These are phyloP conservation scores for Pollachius pollachius DNA, from an alignment of 2,113 vertebrate genomes.

Conservation along the genomic window DNA sequence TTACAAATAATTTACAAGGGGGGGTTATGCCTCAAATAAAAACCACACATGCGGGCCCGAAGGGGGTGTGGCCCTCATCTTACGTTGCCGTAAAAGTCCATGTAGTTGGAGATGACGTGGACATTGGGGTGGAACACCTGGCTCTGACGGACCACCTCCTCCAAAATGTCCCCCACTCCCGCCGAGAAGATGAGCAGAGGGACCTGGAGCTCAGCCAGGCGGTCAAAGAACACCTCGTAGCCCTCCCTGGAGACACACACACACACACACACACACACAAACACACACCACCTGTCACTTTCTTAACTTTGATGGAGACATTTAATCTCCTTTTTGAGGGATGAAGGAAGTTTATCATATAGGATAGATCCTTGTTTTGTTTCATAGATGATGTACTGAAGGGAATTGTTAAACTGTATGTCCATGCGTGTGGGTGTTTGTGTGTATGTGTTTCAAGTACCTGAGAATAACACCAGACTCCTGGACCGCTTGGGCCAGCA, in stretches of 20 bases:
- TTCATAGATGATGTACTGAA: not conserved
- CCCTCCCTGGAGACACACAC: conserved; percentile 72
- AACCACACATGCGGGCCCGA: too few relatives aligned
- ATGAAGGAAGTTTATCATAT: too few relatives aligned
- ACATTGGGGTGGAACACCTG: conserved; percentile 78
- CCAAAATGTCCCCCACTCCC: conserved; percentile 81
- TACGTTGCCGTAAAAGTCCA: conserved; percentile 83
- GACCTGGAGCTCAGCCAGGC: conserved; percentile 65
- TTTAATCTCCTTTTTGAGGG: too few relatives aligned
- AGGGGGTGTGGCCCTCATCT: conserved; percentile 27
- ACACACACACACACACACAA: not conserved
- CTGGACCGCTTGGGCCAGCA: conserved; percentile 76
- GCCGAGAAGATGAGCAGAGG: conserved; percentile 90
- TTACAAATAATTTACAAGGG: too few relatives aligned
- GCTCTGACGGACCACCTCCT: conserved; percentile 82
- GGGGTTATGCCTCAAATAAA: too few relatives aligned
- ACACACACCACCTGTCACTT: too few relatives aligned
- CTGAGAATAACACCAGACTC: conserved; percentile 82
- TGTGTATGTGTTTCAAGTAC: conserved; percentile 43
- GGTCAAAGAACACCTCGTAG: conserved; percentile 76
- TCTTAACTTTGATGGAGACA: too few relatives aligned
- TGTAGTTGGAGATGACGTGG: conserved; percentile 87
- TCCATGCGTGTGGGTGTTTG: too few relatives aligned
- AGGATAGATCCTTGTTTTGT: too few relatives aligned
- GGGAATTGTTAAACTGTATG: not conserved